Evolutionary conservation across 2,113 vertebrate species (phyloP).

Genomic region (Stigmatopora nigra): DNA sequence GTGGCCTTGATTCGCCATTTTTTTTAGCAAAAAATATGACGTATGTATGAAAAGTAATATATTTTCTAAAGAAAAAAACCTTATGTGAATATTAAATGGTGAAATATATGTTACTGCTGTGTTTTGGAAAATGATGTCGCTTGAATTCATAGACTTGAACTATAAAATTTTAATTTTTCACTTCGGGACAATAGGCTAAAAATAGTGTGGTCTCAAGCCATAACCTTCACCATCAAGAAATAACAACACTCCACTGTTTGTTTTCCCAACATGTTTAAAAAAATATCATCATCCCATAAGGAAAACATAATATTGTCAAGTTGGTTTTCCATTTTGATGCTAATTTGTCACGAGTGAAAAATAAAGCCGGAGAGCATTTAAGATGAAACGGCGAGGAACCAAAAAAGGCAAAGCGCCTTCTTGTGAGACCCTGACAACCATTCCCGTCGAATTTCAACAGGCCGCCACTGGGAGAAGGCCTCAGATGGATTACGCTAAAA

Average conservation of each 20-base stretch:
- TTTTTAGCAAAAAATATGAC: too few species aligned
- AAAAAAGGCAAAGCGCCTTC: slow-evolving; percentile 38
- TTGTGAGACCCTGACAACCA: slow-evolving; percentile 54
- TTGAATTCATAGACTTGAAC: slow-evolving; percentile 30
- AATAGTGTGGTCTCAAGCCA: slow-evolving; percentile 38
- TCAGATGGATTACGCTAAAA: slow-evolving; percentile 55
- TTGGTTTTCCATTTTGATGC: slow-evolving; percentile 19
- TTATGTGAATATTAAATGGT: neutral
- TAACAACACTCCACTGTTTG: slow-evolving; percentile 7
- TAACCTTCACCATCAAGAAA: slow-evolving; percentile 30
- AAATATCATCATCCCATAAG: neutral
- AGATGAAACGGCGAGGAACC: slow-evolving; percentile 59
- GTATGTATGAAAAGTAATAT: neutral
- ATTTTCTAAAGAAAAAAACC: neutral
- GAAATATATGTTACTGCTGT: slow-evolving; percentile 20
- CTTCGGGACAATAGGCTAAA: slow-evolving; percentile 42
- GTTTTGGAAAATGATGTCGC: slow-evolving; percentile 30
- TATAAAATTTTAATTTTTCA: slow-evolving; percentile 19
- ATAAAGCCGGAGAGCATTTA: slow-evolving; percentile 48
- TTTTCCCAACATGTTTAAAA: slow-evolving; percentile 1
- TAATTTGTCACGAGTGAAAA: slow-evolving; percentile 29
- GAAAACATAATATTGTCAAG: slow-evolving; percentile 20
- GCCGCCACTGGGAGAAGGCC: slow-evolving; percentile 49
- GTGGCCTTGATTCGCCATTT: too few species aligned
- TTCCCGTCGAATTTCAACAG: slow-evolving; percentile 53